Conservation (phyloP, 2,888 invertebrate genomes). For the Troilus luridus region DNA sequence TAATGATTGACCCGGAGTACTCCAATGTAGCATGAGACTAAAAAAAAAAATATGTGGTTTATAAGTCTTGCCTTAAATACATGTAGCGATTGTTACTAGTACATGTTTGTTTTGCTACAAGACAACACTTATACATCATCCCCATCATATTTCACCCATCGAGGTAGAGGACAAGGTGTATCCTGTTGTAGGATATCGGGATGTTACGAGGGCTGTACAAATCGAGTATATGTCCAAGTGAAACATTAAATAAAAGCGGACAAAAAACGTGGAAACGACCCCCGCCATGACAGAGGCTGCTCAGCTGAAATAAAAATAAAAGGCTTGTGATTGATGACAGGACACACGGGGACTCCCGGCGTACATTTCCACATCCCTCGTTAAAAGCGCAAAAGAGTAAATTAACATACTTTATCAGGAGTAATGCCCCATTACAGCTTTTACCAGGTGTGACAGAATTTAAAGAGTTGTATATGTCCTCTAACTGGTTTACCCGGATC, state of each 20-base stretch:
- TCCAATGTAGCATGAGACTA: no score
- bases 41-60: neutral
- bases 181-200: conserved; percentile 34
- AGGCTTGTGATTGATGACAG: conserved; percentile 54
- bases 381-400: conserved; percentile 49
- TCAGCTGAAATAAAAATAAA: conserved; percentile 48
- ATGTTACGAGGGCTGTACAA: conserved; percentile 12
- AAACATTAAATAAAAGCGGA: conserved; percentile 43
- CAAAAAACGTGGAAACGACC: neutral
- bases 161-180: neutral
- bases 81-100: neutral
- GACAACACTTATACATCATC: neutral
- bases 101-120: neutral
- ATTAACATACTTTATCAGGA: conserved; percentile 52
- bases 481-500: conserved; percentile 30
- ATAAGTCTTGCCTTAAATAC: neutral
- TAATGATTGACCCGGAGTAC: no score
- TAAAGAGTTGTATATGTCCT: conserved; percentile 51
- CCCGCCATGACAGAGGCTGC: neutral
- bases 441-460: conserved; percentile 57
- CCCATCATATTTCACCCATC: neutral
- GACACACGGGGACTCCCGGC: neutral
- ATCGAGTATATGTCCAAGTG: conserved; percentile 27
- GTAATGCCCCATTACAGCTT: conserved; percentile 57
- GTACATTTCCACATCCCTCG: conserved; percentile 34